Conservation (phyloP, 2,888 invertebrate genomes). For the Phaedon cochleariae region DNA sequence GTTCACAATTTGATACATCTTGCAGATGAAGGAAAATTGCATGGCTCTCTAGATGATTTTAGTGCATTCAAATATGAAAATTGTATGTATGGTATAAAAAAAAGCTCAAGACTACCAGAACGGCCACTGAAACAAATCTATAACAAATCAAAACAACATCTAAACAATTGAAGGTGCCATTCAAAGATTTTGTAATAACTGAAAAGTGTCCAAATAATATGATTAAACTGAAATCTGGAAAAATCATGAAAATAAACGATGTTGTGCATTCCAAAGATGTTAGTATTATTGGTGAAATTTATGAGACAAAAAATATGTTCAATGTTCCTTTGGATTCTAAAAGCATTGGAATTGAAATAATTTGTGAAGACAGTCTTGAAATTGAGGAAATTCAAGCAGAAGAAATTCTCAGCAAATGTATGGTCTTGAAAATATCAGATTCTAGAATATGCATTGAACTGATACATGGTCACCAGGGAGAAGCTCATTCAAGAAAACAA, state of each 20-base stretch:
- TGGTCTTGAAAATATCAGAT: not conserved
- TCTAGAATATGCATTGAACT: not conserved
- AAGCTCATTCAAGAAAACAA: not conserved
- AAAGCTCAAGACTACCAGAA: slow-evolving; percentile 29
- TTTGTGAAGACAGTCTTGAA: not conserved
- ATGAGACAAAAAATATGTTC: not conserved
- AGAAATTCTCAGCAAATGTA: not conserved
- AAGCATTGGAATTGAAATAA: not conserved
- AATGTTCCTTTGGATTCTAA: not conserved
- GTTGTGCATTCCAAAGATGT: too few relatives aligned
- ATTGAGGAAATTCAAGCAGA: not conserved
- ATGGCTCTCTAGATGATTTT: slow-evolving; percentile 41
- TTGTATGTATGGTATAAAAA: slow-evolving; percentile 3
- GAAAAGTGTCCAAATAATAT: not conserved
- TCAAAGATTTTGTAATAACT: not conserved
- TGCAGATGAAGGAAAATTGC: slow-evolving; percentile 33
- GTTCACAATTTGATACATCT: slow-evolving; percentile 44
- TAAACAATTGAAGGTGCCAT: too few relatives aligned
- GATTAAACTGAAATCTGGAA: not conserved
- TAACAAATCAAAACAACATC: slow-evolving; percentile 30
- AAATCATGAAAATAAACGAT: not conserved
- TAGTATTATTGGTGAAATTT: slow-evolving; percentile 5
- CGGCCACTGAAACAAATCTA: slow-evolving; percentile 39
- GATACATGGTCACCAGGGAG: slow-evolving; percentile 3
- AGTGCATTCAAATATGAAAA: slow-evolving; percentile 20